phyloP scores from a whole-genome alignment of 2,113 vertebrate species.

The Microcebus griseorufus region DNA sequence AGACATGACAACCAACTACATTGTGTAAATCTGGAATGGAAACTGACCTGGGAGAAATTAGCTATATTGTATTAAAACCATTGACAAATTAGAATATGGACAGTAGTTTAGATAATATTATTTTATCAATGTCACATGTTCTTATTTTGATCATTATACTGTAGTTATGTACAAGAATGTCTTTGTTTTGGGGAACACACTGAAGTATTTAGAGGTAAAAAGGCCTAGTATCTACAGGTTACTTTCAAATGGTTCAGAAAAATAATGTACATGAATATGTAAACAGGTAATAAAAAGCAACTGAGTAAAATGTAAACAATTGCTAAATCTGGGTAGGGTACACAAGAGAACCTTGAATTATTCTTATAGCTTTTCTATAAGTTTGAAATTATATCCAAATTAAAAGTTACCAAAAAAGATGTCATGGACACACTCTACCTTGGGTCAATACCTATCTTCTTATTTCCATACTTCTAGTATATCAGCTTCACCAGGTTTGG shows the following conservation, averaged over 20 bases:
- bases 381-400: constrained; percentile 2
- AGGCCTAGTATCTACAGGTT: not conserved
- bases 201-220: not conserved
- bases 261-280: not conserved
- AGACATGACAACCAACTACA: not conserved
- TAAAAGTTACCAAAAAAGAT: not conserved
- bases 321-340: not conserved
- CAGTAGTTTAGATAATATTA: not conserved
- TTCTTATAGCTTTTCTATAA: not conserved
- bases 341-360: not conserved
- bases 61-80: not conserved
- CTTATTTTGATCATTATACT: not conserved
- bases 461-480: not conserved
- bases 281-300: constrained; percentile 22
- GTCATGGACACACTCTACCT: not conserved
- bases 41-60: not conserved
- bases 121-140: not conserved
- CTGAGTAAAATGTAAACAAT: not conserved
- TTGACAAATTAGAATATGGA: constrained; percentile 29
- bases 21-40: not conserved
- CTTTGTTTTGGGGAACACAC: not conserved
- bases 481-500: not conserved
- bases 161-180: not conserved
- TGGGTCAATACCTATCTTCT: not conserved
- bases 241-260: not conserved